Percentiles rank a stretch among this genome's conserved stretches.
phyloP scores from a whole-genome alignment of 2,113 vertebrate genomes.

The Calyptomena viridis region DNA sequence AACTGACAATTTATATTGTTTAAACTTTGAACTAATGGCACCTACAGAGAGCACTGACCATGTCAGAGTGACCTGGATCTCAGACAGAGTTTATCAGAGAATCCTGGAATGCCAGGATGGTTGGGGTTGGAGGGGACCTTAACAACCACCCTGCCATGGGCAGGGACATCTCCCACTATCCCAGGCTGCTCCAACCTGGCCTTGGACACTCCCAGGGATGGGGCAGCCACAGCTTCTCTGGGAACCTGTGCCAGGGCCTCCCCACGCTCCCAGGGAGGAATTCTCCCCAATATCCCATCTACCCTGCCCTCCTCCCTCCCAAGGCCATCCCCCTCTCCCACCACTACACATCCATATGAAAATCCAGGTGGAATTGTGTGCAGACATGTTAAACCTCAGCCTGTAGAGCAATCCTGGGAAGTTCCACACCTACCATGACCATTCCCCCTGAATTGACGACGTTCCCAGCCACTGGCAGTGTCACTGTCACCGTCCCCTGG shows the following conservation, averaged over 20 bases:
- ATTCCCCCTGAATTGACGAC: slow-evolving; percentile 98
- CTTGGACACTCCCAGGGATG: not conserved
- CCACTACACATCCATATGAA: not conserved
- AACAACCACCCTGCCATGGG: not conserved
- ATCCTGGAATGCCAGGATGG: not conserved
- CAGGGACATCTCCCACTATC: not conserved
- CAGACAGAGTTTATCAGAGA: not conserved
- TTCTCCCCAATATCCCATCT: not conserved
- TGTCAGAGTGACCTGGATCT: not conserved
- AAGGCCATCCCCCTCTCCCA: not conserved
- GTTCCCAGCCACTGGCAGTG: slow-evolving; percentile 94
- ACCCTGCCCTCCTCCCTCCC: not conserved
- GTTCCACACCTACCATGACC: slow-evolving; percentile 91
- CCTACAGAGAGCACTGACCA: not conserved
- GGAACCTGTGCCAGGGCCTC: not conserved
- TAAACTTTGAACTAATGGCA: not conserved
- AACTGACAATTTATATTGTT: not conserved
- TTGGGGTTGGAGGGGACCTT: not conserved
- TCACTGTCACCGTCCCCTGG: slow-evolving; percentile 97
- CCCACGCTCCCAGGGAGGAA: not conserved
- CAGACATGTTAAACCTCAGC: not conserved
- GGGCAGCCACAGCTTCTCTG: not conserved
- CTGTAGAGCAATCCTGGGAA: not conserved
- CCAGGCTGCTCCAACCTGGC: not conserved
- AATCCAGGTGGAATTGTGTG: not conserved